Percentiles rank a stretch among this genome's conserved stretches.
Conservation (phyloP, 53 echinoderm and acorn worm genomes). For the Henricia sp. region DNA sequence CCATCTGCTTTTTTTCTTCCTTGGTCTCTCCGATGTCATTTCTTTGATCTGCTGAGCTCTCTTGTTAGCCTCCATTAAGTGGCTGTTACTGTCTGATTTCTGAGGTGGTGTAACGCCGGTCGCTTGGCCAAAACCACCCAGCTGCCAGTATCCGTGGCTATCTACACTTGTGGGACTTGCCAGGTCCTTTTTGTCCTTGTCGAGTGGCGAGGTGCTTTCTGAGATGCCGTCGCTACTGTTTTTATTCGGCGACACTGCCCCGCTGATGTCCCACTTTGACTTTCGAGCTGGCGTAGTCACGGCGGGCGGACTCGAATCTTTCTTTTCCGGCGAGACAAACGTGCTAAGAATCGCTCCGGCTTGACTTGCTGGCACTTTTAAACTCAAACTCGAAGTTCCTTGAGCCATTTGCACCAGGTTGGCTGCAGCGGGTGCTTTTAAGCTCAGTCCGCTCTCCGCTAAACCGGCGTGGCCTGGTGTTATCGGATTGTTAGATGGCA, state of each 20-base stretch:
- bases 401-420: not conserved
- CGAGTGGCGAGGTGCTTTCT: not conserved
- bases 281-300: not conserved
- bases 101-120: not conserved
- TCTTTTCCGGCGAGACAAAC: not conserved
- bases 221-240: not conserved
- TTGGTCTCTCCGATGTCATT: conserved; percentile 14
- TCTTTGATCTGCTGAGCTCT: conserved; percentile 31
- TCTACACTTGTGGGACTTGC: conserved; percentile 6
- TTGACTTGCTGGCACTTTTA: not conserved
- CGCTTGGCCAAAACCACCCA: conserved; percentile 5
- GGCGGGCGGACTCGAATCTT: conserved; percentile 1
- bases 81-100: not conserved
- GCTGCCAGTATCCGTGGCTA: conserved; percentile 52
- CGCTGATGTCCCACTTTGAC: conserved; percentile 43
- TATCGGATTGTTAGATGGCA: conserved; percentile 49
- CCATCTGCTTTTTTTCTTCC: conserved; percentile 69
- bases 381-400: not conserved
- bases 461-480: conserved; percentile 21
- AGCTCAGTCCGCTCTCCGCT: conserved; percentile 10
- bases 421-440: not conserved
- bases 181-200: not conserved
- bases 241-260: not conserved
- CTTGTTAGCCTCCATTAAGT: not conserved
- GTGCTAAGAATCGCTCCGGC: not conserved